phyloP scores from a whole-genome alignment of 2,113 vertebrate species.

The Gadus chalcogrammus region DNA sequence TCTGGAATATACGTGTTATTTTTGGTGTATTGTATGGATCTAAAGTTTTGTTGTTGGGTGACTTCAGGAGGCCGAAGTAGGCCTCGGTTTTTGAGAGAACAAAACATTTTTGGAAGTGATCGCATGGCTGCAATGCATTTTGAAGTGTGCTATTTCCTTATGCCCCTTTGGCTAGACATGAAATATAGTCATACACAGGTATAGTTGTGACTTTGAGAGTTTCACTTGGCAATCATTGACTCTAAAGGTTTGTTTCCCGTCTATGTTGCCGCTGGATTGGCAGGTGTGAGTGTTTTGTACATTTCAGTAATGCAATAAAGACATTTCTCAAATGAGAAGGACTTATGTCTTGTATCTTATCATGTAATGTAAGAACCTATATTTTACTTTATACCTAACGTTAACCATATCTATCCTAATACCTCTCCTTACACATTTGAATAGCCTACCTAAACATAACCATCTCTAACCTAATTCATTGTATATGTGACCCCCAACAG shows the following conservation, averaged over 20 bases:
- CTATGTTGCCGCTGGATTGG: slow-evolving; percentile 81
- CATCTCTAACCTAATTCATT: no score
- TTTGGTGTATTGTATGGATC: slow-evolving; percentile 14
- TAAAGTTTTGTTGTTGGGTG: neutral
- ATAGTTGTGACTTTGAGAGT: slow-evolving; percentile 8
- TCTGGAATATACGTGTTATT: slow-evolving; percentile 29
- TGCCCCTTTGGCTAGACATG: slow-evolving; percentile 15
- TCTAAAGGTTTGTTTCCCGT: slow-evolving; percentile 48
- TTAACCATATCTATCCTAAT: no score
- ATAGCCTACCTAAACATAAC: no score
- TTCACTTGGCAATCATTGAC: slow-evolving; percentile 8
- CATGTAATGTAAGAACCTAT: neutral
- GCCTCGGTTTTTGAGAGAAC: slow-evolving; percentile 25
- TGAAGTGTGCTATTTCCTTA: slow-evolving; percentile 16
- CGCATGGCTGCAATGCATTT: slow-evolving; percentile 16
- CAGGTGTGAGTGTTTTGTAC: slow-evolving; percentile 80
- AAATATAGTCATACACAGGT: slow-evolving; percentile 4
- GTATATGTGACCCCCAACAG: no score
- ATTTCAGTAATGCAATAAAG: slow-evolving; percentile 77
- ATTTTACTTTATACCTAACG: no score
- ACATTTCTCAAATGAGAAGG: slow-evolving; percentile 31
- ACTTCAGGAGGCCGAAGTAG: neutral
- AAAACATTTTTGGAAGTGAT: slow-evolving; percentile 25
- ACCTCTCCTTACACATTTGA: no score
- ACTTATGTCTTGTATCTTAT: no score